Evolutionary conservation across 2,888 invertebrate species (phyloP), one percentile per base, ranked within the genome.

Genomic region (Melanotus villosus): DNA sequence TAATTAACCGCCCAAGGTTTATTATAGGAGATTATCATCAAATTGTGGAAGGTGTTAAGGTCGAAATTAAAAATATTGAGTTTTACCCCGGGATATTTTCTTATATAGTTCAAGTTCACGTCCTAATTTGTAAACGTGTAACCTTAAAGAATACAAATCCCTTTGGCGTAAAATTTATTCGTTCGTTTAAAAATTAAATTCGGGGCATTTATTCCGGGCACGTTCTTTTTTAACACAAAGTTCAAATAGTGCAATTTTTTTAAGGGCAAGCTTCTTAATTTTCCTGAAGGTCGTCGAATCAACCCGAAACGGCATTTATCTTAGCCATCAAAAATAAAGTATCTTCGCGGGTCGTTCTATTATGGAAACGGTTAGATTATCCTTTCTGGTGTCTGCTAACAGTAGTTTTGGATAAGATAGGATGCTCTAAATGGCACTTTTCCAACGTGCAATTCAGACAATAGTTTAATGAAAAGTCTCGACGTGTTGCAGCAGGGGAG

Each of bases 381-480:
- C 18, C 47, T 10, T 47, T 26, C 36, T 12, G 21, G 9, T 21
- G 62, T 50, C 43, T 14, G 21, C 34, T 38, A 62, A 26, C 54
- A 6, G 64, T 38, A 45, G 34, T 62, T 66, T 66, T 41, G 34
- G 52, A 50, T 52, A 65, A 70, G 62, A 70, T 65, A 68, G 68
- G 70, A 77, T 71, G 71, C 58, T 76, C 67, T 75, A 76, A 79
- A 79, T 76, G 75, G 77, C 78, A 77, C 76, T 77, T 76, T 78
- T 77, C 76, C 72, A 75, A 77, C 77, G 72, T 77, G 78, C 78
- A 80, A 79, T 79, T 79, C 79, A 80, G 77, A 79, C 79, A 78
- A 78, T 78, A 77, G 78, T 79, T 80, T 81, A 82, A 82, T 82
- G 81, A 82, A 81, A 81, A 81, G 82, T 80, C 81, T 80, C 79